These are phyloP conservation scores for Drosophila punjabiensis DNA, from an alignment of 1,140 invertebrate genomes.

Conservation along the genomic window DNA sequence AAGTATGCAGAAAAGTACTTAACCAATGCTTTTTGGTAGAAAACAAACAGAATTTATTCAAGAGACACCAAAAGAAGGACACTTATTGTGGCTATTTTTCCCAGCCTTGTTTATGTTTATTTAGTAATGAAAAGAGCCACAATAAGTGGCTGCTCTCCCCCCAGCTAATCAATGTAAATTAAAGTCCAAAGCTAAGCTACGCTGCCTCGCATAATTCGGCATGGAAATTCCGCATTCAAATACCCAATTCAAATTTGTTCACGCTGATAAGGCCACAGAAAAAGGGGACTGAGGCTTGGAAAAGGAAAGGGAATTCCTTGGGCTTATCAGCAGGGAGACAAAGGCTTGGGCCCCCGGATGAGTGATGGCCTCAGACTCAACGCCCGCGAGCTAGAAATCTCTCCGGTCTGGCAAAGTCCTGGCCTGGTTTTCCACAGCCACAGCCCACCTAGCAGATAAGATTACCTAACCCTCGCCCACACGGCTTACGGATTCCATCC, in stretches of 20 bases:
- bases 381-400: conserved; percentile 42
- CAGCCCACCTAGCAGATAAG: conserved; percentile 64
- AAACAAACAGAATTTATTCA: not conserved
- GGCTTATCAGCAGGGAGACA: conserved; percentile 64
- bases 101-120: not conserved
- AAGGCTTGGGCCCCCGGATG: conserved; percentile 65
- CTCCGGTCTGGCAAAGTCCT: not conserved
- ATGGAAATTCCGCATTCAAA: conserved; percentile 62
- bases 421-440: conserved; percentile 19
- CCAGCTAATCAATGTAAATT: conserved; percentile 42
- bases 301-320: conserved; percentile 13
- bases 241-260: conserved; percentile 55
- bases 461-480: conserved; percentile 57
- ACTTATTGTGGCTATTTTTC: not conserved
- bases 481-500: conserved; percentile 4
- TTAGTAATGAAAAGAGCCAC: not conserved
- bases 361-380: conserved; percentile 61
- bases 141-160: conserved; percentile 51
- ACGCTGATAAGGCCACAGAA: conserved; percentile 50
- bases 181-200: conserved; percentile 34
- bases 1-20: not conserved
- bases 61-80: too few species aligned
- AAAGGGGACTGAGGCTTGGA: not conserved
- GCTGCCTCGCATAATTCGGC: conserved; percentile 64
- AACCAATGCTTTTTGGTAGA: not conserved